Conservation (phyloP, 2,797 vertebrate genomes). For the Dromococcyx pavoninus region DNA sequence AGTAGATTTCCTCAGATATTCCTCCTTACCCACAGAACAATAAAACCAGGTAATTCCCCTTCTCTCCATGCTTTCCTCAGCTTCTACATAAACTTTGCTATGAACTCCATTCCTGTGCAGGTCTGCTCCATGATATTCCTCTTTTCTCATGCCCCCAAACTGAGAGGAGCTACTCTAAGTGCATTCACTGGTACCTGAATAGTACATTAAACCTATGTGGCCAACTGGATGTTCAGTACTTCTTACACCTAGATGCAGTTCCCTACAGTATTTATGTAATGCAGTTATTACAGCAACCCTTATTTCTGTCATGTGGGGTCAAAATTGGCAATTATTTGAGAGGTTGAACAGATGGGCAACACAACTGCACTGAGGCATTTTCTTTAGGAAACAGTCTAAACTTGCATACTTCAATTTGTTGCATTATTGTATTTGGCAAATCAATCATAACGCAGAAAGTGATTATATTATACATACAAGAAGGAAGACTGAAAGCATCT, state of each 20-base stretch:
- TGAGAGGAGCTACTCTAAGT: accelerated
- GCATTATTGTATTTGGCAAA: not conserved
- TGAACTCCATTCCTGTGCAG: not conserved
- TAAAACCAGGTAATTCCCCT: not conserved
- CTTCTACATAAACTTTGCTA: not conserved
- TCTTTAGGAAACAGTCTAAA: not conserved
- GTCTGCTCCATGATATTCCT: not conserved
- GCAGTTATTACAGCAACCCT: not conserved
- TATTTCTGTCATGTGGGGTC: not conserved
- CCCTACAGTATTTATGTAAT: not conserved
- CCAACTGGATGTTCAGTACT: not conserved
- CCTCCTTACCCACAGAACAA: not conserved
- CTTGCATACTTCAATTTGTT: not conserved
- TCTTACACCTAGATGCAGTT: not conserved
- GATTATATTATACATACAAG: not conserved
- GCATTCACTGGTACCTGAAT: accelerated
- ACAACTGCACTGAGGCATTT: not conserved
- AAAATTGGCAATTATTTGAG: not conserved
- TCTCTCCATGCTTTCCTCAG: not conserved
- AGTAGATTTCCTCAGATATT: not conserved
- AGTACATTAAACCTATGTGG: not conserved
- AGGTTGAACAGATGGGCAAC: not conserved
- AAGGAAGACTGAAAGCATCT: not conserved
- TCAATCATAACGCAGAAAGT: not conserved
- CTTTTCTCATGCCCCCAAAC: not conserved